These are phyloP conservation scores for Orchesella flavescens DNA, from an alignment of 2,888 invertebrate species.

Conservation along the genomic window DNA sequence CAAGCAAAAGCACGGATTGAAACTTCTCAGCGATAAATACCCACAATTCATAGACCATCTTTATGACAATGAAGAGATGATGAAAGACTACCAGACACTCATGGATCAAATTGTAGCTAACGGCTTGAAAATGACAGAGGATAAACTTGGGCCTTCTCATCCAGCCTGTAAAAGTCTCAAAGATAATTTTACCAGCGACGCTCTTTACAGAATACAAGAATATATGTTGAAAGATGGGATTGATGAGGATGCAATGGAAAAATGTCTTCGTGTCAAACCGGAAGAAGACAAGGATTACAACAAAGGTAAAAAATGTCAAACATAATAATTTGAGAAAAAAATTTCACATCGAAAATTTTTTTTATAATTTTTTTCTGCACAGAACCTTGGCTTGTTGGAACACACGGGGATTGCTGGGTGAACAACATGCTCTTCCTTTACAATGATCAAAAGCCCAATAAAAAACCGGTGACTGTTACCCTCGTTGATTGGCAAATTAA, in stretches of 20 bases:
- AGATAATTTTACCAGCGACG: background rate
- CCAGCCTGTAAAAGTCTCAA: conserved; percentile 3
- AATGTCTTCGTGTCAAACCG: conserved; percentile 17
- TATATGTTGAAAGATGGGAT: conserved; percentile 8
- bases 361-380: no score
- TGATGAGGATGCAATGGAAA: conserved; percentile 24
- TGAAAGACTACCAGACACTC: background rate
- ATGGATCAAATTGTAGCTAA: background rate
- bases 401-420: conserved; percentile 65
- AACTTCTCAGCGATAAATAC: background rate
- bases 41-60: background rate
- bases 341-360: no score
- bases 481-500: conserved; percentile 64
- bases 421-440: conserved; percentile 68
- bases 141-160: background rate
- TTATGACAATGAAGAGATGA: no score
- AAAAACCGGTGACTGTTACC: conserved; percentile 44
- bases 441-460: background rate
- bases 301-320: conserved; percentile 3
- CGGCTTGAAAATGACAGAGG: background rate
- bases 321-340: background rate
- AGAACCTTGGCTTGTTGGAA: conserved; percentile 57
- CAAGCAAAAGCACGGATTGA: conserved; percentile 21
- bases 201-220: background rate
- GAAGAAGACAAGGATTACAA: background rate